phyloP scores from a whole-genome alignment of 2,888 invertebrate species.

The Mylabris sibirica region DNA sequence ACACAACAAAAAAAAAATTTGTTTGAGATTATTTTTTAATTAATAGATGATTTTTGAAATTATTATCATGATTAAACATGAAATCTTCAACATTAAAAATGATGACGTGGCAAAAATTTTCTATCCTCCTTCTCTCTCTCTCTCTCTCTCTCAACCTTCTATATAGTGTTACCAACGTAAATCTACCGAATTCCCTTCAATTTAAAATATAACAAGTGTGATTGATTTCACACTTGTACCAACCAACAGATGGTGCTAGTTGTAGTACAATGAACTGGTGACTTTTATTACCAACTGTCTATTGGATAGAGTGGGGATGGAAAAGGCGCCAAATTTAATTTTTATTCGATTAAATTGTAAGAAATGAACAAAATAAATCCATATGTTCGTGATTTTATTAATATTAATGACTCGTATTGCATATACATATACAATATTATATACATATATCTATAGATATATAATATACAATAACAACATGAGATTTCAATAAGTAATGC shows the following conservation, averaged over 20 bases:
- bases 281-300: too few species aligned
- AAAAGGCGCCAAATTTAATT: too few species aligned
- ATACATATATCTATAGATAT: conserved; percentile 5
- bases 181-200: too few species aligned
- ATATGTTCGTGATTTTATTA: conserved; percentile 26
- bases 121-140: conserved; percentile 18
- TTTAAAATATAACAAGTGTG: too few species aligned
- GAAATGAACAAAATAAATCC: too few species aligned
- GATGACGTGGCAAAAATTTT: conserved; percentile 50
- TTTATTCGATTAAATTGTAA: too few species aligned
- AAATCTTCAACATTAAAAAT: conserved; percentile 46
- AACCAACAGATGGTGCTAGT: too few species aligned
- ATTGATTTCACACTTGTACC: too few species aligned
- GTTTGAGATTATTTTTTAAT: conserved; percentile 8
- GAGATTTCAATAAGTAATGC: conserved; percentile 50
- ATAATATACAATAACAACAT: conserved; percentile 38
- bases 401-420: conserved; percentile 37
- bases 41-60: conserved; percentile 29
- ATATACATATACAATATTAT: conserved; percentile 2
- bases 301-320: too few species aligned
- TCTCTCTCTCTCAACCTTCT: too few species aligned
- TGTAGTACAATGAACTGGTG: too few species aligned
- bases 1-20: not conserved
- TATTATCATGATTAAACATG: conserved; percentile 31
- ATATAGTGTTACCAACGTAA: too few species aligned